Evolutionary conservation across 2,888 invertebrate genomes (phyloP), one percentile per base, ranked within the genome.

Genomic region (Serripes groenlandicus): DNA sequence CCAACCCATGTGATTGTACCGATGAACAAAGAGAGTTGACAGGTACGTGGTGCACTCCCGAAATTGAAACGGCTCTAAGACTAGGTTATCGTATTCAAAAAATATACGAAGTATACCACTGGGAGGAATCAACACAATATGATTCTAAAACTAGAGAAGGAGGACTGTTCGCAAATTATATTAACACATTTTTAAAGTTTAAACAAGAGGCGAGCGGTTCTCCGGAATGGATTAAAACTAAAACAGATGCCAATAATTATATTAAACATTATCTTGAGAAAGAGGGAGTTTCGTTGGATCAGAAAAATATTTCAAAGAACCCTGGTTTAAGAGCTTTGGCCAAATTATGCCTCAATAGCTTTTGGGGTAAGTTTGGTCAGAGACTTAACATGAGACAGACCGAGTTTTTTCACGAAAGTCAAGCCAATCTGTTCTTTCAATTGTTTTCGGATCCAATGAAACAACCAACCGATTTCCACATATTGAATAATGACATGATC

Each of bases 31-130:
- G 92, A 71, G 75, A 71, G 4, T 72, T 94, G 4, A 75, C 37
- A 0, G 92, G 94, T 7, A 93, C 93, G 1, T 94, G 92, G 93
- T 91, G 94, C 23, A 87, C 90, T 86, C 90, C 90, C 30, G 94
- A 94, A 83, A 35, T 94, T 0, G 35, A 87, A 37, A 35, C 35
- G 71, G 77, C 18, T 85, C 84, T 26, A 93, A 0, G 84, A 72
- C 83, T 86, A 37, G 93, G 93, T 0, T 95, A 94, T 74, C 76
- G 80, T 64, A 85, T 94, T n/a, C 1, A 91, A 0, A 82, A 93
- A 58, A 87, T 94, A 18, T 82, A 87, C 62, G 93, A 94, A 83
- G 91, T 94, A n/a, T 94, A 93, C 90, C 89, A 93, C 74, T 72
- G 73, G 85, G 58, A 78, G 58, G 76, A 79, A 30, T 77, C 77